These are phyloP conservation scores for Tetropium fuscum DNA, from an alignment of 2,888 invertebrate species.

Conservation along the genomic window DNA sequence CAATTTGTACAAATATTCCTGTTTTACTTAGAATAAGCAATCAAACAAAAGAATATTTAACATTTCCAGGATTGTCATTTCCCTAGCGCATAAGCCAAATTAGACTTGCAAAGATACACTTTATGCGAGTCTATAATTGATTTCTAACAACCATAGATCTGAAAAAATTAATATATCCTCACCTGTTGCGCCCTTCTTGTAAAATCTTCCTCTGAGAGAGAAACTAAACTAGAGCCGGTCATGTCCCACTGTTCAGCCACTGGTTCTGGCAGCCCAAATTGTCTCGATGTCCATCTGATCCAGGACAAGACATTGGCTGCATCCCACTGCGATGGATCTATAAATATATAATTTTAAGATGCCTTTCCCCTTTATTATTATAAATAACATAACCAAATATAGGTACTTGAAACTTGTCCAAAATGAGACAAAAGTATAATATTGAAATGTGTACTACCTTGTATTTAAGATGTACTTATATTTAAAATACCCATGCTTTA, in stretches of 20 bases:
- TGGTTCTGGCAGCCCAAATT: constrained; percentile 81
- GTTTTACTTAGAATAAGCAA: too few species aligned
- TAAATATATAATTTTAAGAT: too few species aligned
- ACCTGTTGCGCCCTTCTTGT: constrained; percentile 86
- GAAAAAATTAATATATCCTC: constrained; percentile 53
- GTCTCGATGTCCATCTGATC: constrained; percentile 88
- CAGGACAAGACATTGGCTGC: constrained; percentile 87
- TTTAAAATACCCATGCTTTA: too few species aligned
- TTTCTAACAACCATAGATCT: too few species aligned
- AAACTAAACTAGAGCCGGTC: constrained; percentile 81
- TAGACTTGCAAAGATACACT: too few species aligned
- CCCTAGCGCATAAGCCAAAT: too few species aligned
- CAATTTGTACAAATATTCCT: too few species aligned
- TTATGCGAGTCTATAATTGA: too few species aligned
- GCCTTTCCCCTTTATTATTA: too few species aligned
- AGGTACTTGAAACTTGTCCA: not conserved
- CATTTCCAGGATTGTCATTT: too few species aligned
- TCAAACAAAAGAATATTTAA: too few species aligned
- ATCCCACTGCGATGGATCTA: constrained; percentile 93
- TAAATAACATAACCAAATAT: not conserved
- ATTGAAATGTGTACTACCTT: not conserved
- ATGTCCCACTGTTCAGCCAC: constrained; percentile 82
- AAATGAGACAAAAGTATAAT: not conserved
- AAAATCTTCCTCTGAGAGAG: constrained; percentile 88
- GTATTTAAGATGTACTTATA: too few species aligned